Conservation (phyloP, 2,888 invertebrate genomes). For the Epiblema foenella region DNA sequence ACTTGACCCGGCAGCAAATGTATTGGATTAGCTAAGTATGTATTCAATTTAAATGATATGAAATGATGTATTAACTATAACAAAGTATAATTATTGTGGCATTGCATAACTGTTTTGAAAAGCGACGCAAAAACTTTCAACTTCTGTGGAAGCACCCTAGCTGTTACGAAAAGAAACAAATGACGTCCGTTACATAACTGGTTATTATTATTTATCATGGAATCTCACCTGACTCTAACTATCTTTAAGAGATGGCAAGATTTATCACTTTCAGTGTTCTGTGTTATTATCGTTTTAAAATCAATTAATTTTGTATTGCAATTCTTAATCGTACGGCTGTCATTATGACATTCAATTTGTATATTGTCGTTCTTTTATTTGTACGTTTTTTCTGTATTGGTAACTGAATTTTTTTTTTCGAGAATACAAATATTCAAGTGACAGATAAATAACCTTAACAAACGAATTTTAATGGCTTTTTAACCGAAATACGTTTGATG, state of each 20-base stretch:
- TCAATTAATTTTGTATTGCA: slow-evolving; percentile 38
- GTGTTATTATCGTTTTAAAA: slow-evolving; percentile 41
- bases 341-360: slow-evolving; percentile 12
- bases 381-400: neutral
- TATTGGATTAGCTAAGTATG: neutral
- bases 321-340: slow-evolving; percentile 29
- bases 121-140: neutral
- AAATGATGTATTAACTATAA: neutral
- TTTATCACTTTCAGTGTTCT: slow-evolving; percentile 54
- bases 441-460: too few species aligned
- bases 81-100: neutral
- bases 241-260: slow-evolving; percentile 63
- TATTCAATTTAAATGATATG: neutral
- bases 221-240: slow-evolving; percentile 62
- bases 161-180: slow-evolving; percentile 43
- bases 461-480: too few species aligned
- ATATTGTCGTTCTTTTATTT: neutral
- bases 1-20: neutral
- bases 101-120: neutral
- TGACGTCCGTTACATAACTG: slow-evolving; percentile 52
- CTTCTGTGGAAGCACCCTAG: slow-evolving; percentile 19
- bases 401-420: neutral
- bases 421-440: too few species aligned
- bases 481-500: too few species aligned
- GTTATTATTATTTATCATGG: slow-evolving; percentile 74